Conservation (phyloP, 2,113 vertebrate genomes). For the Myotis lucifugus region DNA sequence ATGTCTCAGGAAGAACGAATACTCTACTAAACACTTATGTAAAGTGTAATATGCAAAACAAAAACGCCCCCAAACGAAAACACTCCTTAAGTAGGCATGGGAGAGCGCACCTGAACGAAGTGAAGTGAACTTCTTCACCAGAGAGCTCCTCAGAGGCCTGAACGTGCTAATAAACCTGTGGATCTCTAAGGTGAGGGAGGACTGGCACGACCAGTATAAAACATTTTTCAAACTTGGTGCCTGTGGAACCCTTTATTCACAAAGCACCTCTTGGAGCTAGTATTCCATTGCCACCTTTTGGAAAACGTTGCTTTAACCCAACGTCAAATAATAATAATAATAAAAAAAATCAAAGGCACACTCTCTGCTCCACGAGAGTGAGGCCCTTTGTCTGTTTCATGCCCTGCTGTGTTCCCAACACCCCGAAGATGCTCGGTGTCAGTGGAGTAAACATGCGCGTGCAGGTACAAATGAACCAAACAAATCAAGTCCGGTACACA, state of each 20-base stretch:
- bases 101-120: neutral
- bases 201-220: neutral
- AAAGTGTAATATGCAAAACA: neutral
- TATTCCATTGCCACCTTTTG: neutral
- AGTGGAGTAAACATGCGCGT: neutral
- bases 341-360: neutral
- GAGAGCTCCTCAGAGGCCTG: neutral
- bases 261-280: neutral
- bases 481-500: neutral
- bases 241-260: neutral
- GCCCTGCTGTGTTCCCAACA: neutral
- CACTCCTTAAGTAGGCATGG: neutral
- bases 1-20: neutral
- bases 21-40: neutral
- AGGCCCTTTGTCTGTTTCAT: neutral
- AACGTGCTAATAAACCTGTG: too few relatives aligned
- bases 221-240: neutral
- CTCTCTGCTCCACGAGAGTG: neutral
- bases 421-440: neutral
- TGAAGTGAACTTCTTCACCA: neutral
- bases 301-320: neutral
- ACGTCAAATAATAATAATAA: neutral
- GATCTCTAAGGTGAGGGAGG: neutral
- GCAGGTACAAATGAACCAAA: neutral
- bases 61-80: neutral